These are phyloP conservation scores for fruit fly (Drosophila melanogaster) DNA, from an alignment of 1,140 invertebrate genomes.

Conservation along the genomic window Release_6_plus_ISO1_MT NT_033777.3:16529501-16530000, in stretches of 20 bases:
- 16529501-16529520: constrained; percentile 10
- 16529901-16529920: constrained; percentile 76
- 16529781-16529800: constrained; percentile 26
- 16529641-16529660: constrained; percentile 19
- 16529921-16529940: constrained; percentile 56
- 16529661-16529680: constrained; percentile 43
- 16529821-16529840: constrained; percentile 71
- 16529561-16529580: constrained; percentile 25
- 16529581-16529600: constrained; percentile 50
- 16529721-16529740: constrained; percentile 34
- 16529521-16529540: constrained; percentile 16
- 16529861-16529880: constrained; percentile 9
- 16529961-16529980: constrained; percentile 55
- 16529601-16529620: constrained; percentile 38
- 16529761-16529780: constrained; percentile 64
- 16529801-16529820: constrained; percentile 55
- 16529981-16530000: constrained; percentile 46
- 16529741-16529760: constrained; percentile 34
- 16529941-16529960: constrained; percentile 68
- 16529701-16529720: constrained; percentile 37
- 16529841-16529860: constrained; percentile 37
- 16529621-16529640: constrained; percentile 13
- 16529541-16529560: constrained; percentile 12
- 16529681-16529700: constrained; percentile 51
- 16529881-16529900: constrained; percentile 43